Conservation (phyloP, 2,797 vertebrate species). For the Simalia tracyae region DNA sequence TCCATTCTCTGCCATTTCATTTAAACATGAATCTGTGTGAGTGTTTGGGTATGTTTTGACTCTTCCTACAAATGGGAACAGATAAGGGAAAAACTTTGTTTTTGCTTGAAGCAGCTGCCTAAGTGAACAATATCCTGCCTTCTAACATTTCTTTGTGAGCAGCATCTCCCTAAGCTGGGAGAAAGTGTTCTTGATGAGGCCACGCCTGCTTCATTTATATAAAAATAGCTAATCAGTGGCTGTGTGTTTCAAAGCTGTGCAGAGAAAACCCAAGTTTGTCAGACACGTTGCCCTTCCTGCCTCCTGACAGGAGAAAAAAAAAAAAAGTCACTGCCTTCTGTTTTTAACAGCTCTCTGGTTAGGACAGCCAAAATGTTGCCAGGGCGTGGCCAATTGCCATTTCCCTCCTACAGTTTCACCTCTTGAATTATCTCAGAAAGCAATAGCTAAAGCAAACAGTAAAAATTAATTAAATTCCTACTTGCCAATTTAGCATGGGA, state of each 20-base stretch:
- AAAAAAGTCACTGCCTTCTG: background rate
- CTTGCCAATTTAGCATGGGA: background rate
- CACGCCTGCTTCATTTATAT: slow-evolving; percentile 3
- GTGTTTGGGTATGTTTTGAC: background rate
- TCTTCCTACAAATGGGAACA: background rate
- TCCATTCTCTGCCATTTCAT: background rate
- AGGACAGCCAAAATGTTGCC: slow-evolving; percentile 7
- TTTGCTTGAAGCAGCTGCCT: background rate
- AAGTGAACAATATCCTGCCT: background rate
- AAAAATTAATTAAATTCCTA: slow-evolving; percentile 12
- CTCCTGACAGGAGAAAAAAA: background rate
- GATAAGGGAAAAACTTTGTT: background rate
- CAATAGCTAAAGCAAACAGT: slow-evolving; percentile 32
- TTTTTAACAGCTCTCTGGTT: slow-evolving; percentile 4
- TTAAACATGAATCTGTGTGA: background rate
- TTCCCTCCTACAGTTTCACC: background rate
- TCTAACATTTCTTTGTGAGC: background rate
- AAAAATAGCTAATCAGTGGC: slow-evolving; percentile 18
- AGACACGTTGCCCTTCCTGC: background rate
- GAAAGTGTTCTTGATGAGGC: slow-evolving; percentile 10
- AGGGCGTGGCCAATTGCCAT: background rate
- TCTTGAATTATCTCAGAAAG: slow-evolving; percentile 25
- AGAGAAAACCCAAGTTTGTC: background rate
- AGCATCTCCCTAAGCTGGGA: background rate
- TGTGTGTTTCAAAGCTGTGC: background rate